Base-by-base conservation (phyloP, 2,797 vertebrate species). In the Typhlichthys subterraneus region DNA sequence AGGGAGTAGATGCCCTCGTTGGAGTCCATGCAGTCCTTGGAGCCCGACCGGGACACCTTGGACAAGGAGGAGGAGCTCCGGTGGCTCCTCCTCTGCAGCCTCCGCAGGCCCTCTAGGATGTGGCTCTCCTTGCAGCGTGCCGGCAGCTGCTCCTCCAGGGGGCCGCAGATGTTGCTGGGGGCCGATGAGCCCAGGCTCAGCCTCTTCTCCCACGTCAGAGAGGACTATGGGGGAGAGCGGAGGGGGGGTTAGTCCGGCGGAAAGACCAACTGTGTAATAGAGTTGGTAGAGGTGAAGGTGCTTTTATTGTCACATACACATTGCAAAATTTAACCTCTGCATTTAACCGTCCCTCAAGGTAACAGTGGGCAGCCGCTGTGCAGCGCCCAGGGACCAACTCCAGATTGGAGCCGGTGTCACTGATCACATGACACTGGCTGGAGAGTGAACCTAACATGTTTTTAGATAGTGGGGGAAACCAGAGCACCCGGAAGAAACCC, bases 1-100 rank as follows among this genome's bases (percentile, higher is more conserved):
- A 96, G 93, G 31, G 96, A 97, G 86, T 98, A 98, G 83, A 98
- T 98, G 42, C 96, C 96, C 90, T 98, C 96, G 0, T 98, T 98
- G 45, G 96, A 98, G 88, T 96, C 95, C 96, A 97, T 97, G 86
- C 96, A 97, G 77, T 98, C 96, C 86, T 95, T 97, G 82, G 94
- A 92, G 61, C 93, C 94, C 61, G 95, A 95, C 82, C 93, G 96
- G 75, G 94, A 93, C 82, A 93, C 90, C 79, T 92, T 85, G 17
- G 94, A 92, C 0, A 93, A 89, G 29, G 91, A 83, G 1, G 93
- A 90, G 17, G 93, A 87, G 71, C 94, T 94, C 72, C 94, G 85
- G 75, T 92, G 87, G 79, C 90, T 94, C 77, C 84, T 89, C 66
- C 93, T 93, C 84, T 97, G 95, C 15, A 97, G 91, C 85, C 93